phyloP scores from a whole-genome alignment of 2,888 invertebrate genomes.

The Agonum fuliginosum region DNA sequence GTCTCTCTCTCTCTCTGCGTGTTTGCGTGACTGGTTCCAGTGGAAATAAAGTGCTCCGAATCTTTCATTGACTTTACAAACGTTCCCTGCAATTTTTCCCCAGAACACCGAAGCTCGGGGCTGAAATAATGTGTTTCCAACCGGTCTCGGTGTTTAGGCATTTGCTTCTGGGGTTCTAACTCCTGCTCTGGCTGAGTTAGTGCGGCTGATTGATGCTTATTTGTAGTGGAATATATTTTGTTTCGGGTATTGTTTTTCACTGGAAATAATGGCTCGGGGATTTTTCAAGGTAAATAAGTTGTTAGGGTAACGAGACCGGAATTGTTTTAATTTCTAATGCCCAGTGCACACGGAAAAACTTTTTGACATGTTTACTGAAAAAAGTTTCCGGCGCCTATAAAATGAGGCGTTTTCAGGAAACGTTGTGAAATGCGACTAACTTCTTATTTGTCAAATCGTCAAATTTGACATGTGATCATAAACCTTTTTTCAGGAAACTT shows the following conservation, averaged over 20 bases:
- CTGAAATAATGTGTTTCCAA: constrained; percentile 38
- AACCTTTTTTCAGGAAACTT: too few relatives aligned
- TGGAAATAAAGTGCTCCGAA: constrained; percentile 28
- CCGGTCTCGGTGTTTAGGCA: not conserved
- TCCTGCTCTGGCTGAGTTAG: not conserved
- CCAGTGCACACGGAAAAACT: too few relatives aligned
- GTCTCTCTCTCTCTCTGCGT: too few relatives aligned
- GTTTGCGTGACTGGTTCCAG: constrained; percentile 33
- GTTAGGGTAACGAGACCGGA: not conserved
- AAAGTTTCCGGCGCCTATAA: too few relatives aligned
- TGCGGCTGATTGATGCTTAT: constrained; percentile 45
- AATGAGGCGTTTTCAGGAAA: too few relatives aligned
- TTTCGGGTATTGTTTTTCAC: not conserved
- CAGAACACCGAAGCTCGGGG: too few relatives aligned
- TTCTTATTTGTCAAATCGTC: too few relatives aligned
- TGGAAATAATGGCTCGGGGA: not conserved
- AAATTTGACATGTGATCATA: too few relatives aligned
- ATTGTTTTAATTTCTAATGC: too few relatives aligned
- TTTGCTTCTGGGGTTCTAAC: not conserved
- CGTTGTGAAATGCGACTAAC: too few relatives aligned
- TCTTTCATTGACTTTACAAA: constrained; percentile 47
- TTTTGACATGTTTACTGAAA: too few relatives aligned
- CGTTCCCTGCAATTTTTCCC: constrained; percentile 25
- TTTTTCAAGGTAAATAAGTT: not conserved
- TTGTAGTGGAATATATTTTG: constrained; percentile 47